These are phyloP conservation scores for Cantharis rufa DNA, from an alignment of 2,888 invertebrate genomes.

Conservation along the genomic window DNA sequence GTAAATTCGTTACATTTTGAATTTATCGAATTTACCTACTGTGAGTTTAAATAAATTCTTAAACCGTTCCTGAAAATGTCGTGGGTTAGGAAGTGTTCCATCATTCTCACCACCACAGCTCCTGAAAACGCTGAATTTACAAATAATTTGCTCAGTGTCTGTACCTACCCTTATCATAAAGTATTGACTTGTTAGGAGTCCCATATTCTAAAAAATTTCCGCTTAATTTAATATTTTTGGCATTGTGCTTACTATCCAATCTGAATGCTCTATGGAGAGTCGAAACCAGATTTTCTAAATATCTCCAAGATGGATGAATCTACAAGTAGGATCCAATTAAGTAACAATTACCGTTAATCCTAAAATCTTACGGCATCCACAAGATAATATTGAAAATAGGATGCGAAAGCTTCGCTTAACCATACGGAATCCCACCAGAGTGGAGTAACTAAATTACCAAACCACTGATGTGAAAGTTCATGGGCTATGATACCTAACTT, in stretches of 20 bases:
- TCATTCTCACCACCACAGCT: background rate
- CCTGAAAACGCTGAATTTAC: background rate
- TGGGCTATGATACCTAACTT: constrained; percentile 53
- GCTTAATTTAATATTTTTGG: background rate
- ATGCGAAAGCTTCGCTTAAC: constrained; percentile 60
- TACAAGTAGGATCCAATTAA: background rate
- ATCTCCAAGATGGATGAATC: constrained; percentile 49
- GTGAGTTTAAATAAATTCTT: background rate
- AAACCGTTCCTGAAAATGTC: constrained; percentile 2
- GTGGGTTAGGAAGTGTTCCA: constrained; percentile 4
- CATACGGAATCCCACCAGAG: constrained; percentile 53
- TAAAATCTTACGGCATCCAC: constrained; percentile 33
- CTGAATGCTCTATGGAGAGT: constrained; percentile 33
- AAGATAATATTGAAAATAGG: constrained; percentile 57
- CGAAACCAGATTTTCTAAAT: constrained; percentile 51
- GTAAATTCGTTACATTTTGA: background rate
- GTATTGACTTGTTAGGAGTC: background rate
- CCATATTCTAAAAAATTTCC: background rate
- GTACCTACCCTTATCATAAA: background rate
- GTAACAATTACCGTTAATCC: background rate
- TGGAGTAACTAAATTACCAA: constrained; percentile 54
- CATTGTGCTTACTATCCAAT: background rate
- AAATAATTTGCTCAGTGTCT: background rate
- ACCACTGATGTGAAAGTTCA: constrained; percentile 62
- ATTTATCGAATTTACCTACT: background rate